These are phyloP conservation scores for Fistularia commersonii DNA, from an alignment of 2,797 vertebrate species.

Conservation along the genomic window DNA sequence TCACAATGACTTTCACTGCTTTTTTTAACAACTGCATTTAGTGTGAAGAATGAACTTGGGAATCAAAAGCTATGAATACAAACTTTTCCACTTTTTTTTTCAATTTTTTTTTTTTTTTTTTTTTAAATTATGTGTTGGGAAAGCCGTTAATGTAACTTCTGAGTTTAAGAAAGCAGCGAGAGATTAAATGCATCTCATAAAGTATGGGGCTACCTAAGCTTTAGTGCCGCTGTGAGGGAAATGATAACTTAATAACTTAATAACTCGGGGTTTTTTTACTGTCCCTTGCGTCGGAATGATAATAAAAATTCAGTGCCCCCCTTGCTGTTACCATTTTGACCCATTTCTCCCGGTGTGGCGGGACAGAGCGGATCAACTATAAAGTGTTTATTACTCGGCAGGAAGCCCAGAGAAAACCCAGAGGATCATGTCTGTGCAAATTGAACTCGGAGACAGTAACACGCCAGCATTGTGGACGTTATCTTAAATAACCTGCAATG, in stretches of 20 bases:
- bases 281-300: constrained; percentile 32
- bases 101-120: no score
- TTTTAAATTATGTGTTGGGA: no score
- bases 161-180: constrained; percentile 10
- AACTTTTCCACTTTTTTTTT: no score
- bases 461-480: no score
- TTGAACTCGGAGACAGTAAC: constrained; percentile 29
- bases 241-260: constrained; percentile 42
- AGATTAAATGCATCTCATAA: constrained; percentile 33
- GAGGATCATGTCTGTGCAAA: constrained; percentile 51
- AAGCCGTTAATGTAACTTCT: not conserved
- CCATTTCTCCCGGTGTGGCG: constrained; percentile 53
- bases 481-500: no score
- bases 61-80: no score
- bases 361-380: constrained; percentile 52
- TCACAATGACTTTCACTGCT: no score
- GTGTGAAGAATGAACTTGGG: no score
- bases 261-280: constrained; percentile 48
- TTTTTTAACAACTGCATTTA: no score
- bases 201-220: constrained; percentile 25
- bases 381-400: constrained; percentile 53
- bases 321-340: constrained; percentile 48
- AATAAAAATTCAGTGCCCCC: constrained; percentile 45
- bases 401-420: constrained; percentile 41
- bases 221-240: constrained; percentile 41